Evolutionary conservation across 2,113 vertebrate species (phyloP).

Genomic region (Oncorhynchus nerka): DNA sequence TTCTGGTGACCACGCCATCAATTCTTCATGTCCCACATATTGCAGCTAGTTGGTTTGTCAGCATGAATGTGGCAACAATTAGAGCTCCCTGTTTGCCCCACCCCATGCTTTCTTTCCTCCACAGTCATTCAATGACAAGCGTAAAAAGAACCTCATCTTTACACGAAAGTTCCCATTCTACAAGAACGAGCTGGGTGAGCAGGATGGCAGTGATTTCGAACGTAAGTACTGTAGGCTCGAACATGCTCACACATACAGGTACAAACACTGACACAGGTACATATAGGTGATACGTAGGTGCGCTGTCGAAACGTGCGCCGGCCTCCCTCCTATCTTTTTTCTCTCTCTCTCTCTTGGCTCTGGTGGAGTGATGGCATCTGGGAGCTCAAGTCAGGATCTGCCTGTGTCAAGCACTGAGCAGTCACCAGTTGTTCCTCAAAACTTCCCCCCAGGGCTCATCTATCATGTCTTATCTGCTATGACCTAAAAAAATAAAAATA

Average conservation of each 20-base stretch:
- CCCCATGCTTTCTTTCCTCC: conserved; percentile 96
- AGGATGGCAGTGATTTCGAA: conserved; percentile 95
- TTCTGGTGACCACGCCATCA: not conserved
- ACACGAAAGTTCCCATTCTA: conserved; percentile 99
- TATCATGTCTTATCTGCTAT: not conserved
- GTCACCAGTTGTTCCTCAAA: conserved; percentile 1
- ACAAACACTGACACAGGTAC: conserved; percentile 52
- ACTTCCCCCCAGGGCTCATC: not conserved
- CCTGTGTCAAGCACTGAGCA: not conserved
- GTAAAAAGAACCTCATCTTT: conserved; percentile 99
- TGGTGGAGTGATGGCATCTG: not conserved
- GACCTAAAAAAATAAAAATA: not conserved
- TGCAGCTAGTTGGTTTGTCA: conserved; percentile 83
- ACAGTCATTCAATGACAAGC: conserved; percentile 99
- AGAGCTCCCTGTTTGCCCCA: conserved; percentile 92
- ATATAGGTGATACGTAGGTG: conserved; percentile 70
- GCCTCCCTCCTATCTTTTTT: conserved; percentile 63
- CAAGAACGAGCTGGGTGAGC: conserved; percentile 98
- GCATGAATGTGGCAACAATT: conserved; percentile 95
- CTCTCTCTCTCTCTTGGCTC: not conserved
- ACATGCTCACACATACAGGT: not conserved
- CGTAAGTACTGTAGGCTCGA: conserved; percentile 84
- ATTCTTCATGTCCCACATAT: conserved; percentile 45
- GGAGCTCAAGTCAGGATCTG: not conserved
- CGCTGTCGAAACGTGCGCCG: conserved; percentile 60